Percentiles rank a stretch among this genome's conserved stretches.
phyloP scores from a whole-genome alignment of 2,797 vertebrate genomes.

The Chelonia mydas region DNA sequence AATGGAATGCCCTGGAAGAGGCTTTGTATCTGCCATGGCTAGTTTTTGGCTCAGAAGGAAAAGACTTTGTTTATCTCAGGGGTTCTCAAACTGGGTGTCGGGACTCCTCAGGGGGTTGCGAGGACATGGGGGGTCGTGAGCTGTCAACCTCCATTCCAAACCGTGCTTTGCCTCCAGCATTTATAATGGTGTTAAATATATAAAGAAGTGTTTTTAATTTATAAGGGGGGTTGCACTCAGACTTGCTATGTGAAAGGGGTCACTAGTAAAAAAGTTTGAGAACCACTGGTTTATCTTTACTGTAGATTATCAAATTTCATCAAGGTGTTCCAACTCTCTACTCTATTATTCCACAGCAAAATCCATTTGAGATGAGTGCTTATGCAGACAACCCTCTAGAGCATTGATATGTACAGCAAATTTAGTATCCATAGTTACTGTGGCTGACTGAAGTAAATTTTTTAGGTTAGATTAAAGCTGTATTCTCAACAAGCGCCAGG shows the following conservation, averaged over 20 bases:
- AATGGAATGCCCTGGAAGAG: not conserved
- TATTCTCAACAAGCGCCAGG: not conserved
- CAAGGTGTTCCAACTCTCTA: not conserved
- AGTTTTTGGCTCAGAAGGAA: constrained; percentile 20
- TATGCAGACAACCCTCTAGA: not conserved
- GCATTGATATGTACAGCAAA: not conserved
- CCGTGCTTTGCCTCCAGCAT: too few relatives aligned
- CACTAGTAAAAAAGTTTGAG: too few relatives aligned
- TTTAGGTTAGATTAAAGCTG: not conserved
- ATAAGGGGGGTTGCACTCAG: too few relatives aligned
- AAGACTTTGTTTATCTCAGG: constrained; percentile 18
- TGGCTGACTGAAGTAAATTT: not conserved
- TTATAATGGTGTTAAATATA: too few relatives aligned
- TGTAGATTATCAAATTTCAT: constrained; percentile 18
- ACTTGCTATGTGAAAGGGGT: too few relatives aligned
- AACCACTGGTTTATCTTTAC: constrained; percentile 4
- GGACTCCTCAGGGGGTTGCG: too few relatives aligned
- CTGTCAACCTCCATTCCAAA: too few relatives aligned
- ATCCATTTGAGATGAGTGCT: not conserved
- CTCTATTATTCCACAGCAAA: not conserved
- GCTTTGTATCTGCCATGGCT: not conserved
- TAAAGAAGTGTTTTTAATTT: too few relatives aligned
- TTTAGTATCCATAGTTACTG: constrained; percentile 7
- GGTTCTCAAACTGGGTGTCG: too few relatives aligned
- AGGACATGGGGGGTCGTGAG: too few relatives aligned